Base-by-base conservation (phyloP, 2,888 invertebrate species). In the Microctonus hyperodae region DNA sequence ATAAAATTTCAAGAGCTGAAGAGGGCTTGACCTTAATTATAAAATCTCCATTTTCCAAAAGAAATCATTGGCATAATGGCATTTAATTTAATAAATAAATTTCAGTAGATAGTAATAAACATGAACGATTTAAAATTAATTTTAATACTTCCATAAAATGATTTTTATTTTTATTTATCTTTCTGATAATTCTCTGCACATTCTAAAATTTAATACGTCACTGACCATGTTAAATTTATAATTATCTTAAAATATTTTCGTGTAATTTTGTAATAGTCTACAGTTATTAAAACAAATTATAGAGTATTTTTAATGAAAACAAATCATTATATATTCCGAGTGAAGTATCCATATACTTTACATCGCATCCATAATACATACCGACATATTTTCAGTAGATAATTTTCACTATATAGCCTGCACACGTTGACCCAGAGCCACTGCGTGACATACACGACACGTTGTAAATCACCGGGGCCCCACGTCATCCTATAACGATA, bases 381-480 rank as follows among this genome's bases (percentile, higher is more conserved):
- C n/a, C 28, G 31, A 31, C 28, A 16, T 28, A 33, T 28, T 33
- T 55, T 10, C 25, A 28, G 55, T 31, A 28, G 33, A 55, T 31
- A 55, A 33, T 55, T 33, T 33, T 10, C 33, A 55, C n/a, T 55
- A 20, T 28, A 55, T 33, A 20, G n/a, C 25, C 16, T n/a, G n/a
- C n/a, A 22, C 25, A 51, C 25, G 4, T 77, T 73, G 75, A 77
- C 73, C 76, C 75, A 70, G 70, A 74, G 70, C 73, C 72, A 70
- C 69, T 73, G 72, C 75, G 73, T 69, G 72, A 48, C 63, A 75
- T 77, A 75, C 76, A 74, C 73, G 77, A 75, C 74, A 73, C 74
- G 74, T 68, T 74, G 76, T 78, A 78, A 78, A 79, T 79, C 76
- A 78, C 71, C 65, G 16, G 35, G 44, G 20, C 55, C 11, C 22